A percentile compares a stretch with the other conserved stretches of the same genome.
phyloP scores from a whole-genome alignment of 2,888 invertebrate genomes.

The Apodemia zela region DNA sequence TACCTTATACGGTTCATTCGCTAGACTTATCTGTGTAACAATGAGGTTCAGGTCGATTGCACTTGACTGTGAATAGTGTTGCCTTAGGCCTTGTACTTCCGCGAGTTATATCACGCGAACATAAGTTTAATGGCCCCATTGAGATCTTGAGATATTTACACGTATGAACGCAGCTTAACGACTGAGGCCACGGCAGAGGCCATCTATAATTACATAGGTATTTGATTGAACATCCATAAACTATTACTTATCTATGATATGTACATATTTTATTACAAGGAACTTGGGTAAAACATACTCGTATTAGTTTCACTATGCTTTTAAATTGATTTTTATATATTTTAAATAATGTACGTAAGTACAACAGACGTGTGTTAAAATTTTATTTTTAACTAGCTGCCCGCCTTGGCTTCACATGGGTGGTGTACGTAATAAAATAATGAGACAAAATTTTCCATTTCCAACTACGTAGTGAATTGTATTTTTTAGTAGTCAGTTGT shows the following conservation, averaged over 20 bases:
- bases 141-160: conserved; percentile 38
- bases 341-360: no score
- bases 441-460: no score
- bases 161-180: conserved; percentile 19
- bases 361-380: no score
- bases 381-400: no score
- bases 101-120: conserved; percentile 49
- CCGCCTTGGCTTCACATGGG: no score
- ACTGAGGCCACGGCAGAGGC: conserved; percentile 7
- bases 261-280: conserved; percentile 2
- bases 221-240: conserved; percentile 9
- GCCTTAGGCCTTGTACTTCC: conserved; percentile 52
- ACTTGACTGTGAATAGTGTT: conserved; percentile 59
- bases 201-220: conserved; percentile 9
- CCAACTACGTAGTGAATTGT: no score
- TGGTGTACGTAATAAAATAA: no score
- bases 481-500: no score
- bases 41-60: conserved; percentile 72
- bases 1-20: conserved; percentile 2
- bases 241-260: not conserved
- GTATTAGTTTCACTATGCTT: not conserved
- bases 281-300: not conserved
- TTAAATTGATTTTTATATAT: not conserved
- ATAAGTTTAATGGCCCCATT: conserved; percentile 38
- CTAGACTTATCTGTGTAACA: conserved; percentile 46